Evolutionary conservation across 2,113 vertebrate species (phyloP).

Genomic region (Maccullochella peelii): DNA sequence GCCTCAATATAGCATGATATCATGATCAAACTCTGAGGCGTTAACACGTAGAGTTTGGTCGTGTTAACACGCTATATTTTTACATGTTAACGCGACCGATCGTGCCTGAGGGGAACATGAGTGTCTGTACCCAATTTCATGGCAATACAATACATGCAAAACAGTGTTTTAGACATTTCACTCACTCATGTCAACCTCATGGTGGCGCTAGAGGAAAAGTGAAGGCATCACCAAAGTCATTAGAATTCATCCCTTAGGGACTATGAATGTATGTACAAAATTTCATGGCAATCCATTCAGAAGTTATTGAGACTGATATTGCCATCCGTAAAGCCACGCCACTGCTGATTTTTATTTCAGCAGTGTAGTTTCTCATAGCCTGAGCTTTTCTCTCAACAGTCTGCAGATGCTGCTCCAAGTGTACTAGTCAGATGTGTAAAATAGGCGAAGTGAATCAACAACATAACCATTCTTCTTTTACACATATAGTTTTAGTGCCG

Average conservation of each 20-base stretch:
- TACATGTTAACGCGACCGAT: too few relatives aligned
- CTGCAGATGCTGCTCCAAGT: constrained; percentile 30
- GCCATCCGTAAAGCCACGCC: neutral
- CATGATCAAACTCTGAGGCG: too few relatives aligned
- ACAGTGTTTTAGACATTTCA: neutral
- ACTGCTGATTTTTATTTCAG: neutral
- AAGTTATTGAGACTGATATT: neutral
- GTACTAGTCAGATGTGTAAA: constrained; percentile 34
- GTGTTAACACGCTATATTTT: too few relatives aligned
- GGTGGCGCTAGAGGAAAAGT: neutral
- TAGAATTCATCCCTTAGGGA: neutral
- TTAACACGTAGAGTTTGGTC: too few relatives aligned
- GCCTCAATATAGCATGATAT: too few relatives aligned
- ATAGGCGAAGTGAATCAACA: constrained; percentile 35
- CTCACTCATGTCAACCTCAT: neutral
- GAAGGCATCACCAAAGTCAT: neutral
- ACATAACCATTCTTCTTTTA: constrained; percentile 43
- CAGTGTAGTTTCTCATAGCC: neutral
- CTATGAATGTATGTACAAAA: neutral
- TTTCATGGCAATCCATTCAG: neutral
- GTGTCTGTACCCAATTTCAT: neutral
- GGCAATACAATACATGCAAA: neutral
- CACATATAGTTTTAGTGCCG: constrained; percentile 34
- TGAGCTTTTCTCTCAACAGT: constrained; percentile 7
- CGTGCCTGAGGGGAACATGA: neutral